A percentile compares a stretch with the other conserved stretches of the same genome.
Evolutionary conservation across 2,888 invertebrate genomes (phyloP).

Genomic region (Drosophila rellima): DNA sequence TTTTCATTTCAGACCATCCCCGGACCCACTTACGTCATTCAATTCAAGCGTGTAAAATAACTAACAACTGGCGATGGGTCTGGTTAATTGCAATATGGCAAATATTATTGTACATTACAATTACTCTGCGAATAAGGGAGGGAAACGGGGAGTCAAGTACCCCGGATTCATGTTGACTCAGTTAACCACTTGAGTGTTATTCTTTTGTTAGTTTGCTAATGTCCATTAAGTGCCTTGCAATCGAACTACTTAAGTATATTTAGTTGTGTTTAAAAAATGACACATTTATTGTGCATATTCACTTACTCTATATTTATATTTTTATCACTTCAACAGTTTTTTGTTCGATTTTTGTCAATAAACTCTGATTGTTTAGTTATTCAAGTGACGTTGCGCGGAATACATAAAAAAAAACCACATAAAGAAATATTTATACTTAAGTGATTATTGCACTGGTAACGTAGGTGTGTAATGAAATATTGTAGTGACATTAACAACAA

Average conservation of each 20-base stretch:
- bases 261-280: neutral
- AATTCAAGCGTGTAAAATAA: conserved; percentile 62
- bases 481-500: conserved; percentile 1
- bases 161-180: conserved; percentile 21
- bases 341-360: conserved; percentile 8
- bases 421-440: conserved; percentile 47
- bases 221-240: conserved; percentile 4
- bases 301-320: neutral
- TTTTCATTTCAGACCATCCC: conserved; percentile 46
- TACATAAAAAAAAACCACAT: conserved; percentile 18
- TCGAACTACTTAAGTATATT: conserved; percentile 1
- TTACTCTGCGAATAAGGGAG: neutral
- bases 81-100: conserved; percentile 51
- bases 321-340: neutral
- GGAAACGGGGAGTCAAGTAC: neutral
- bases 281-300: neutral
- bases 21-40: conserved; percentile 65
- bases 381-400: conserved; percentile 6
- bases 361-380: conserved; percentile 22
- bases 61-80: conserved; percentile 19
- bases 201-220: conserved; percentile 25
- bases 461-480: conserved; percentile 36
- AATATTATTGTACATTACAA: conserved; percentile 22
- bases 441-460: conserved; percentile 33
- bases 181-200: conserved; percentile 23